Base-by-base conservation (phyloP, 1,140 invertebrate genomes). In the Apis cerana region DNA sequence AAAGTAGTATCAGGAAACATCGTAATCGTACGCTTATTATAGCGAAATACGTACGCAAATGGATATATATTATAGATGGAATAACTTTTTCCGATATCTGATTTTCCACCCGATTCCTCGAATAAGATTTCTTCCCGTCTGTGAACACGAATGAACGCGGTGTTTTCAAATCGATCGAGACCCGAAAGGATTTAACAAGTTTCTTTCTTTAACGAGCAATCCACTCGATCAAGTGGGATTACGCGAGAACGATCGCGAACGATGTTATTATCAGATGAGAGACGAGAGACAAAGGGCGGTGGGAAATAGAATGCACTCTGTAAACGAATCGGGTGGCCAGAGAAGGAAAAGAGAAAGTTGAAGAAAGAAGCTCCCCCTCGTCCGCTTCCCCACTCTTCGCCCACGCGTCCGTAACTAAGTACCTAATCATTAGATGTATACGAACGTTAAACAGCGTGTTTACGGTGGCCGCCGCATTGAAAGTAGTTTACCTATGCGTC, bases 351-450 rank as follows among this genome's bases (percentile, higher is more conserved):
- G n/a, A 9, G 21, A 23, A 50, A 54, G n/a, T 52, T 43, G 33
- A 33, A 33, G 33, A 43, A 43, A 43, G 33, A 43, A 43, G 4
- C 33, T 43, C n/a, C n/a, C n/a, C n/a, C n/a, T n/a, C n/a, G n/a
- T n/a, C n/a, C 33, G 33, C 5, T 10, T 33, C 12, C 10, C 59
- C 23, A 1, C 23, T 67, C 23, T 15, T 59, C 27, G 27, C 2
- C 21, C 12, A 11, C 15, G 59, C 59, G 8, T 69, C 13, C 61
- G 21, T 80, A 71, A 71, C 67, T n/a, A 27, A 10, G 21, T 52
- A 74, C 50, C 72, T 80, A 74, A 80, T 80, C 74, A 80, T 80
- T 65, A 64, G 33, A 65, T 33, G 56, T 23, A 74, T 27, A 74
- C 50, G 69, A 74, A 80, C 65, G 52, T 65, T 65, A 43, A 43